Evolutionary conservation across 2,888 invertebrate species (phyloP), one percentile per base, ranked within the genome.

Genomic region (Lydus trimaculatus): DNA sequence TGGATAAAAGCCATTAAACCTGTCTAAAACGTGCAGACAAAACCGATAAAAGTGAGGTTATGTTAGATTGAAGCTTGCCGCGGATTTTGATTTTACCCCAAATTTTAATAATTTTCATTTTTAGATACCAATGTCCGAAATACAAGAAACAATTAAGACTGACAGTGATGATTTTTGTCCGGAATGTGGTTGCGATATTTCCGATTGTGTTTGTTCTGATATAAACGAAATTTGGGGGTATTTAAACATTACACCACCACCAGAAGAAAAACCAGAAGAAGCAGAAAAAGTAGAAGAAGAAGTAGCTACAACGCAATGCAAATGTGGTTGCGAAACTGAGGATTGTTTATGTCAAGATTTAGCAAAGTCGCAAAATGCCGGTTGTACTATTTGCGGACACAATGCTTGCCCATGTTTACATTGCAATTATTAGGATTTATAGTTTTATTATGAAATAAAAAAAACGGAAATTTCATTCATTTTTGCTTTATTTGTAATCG

Each of bases 1-100:
- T 56, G n/a, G 28, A 67, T 58, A 43, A 64, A 64, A 31, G 67
- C 67, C 67, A 67, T 67, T 33, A 65, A 31, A 31, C 0, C 59
- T 25, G 13, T 7, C 7, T 17, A 17, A 0, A 17, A 17, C 17
- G 43, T 8, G n/a, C 11, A 0, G 17, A 43, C n/a, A 3, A 5
- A 17, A 7, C 17, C 5, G 0, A 3, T n/a, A 36, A 39, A 64
- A 31, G 25, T 58, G 64, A 64, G 52, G 64, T 64, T 64, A 64
- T 20, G 31, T 58, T 28, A 28, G 28, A 28, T 28, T 28, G 4
- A 2, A 28, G 4, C 28, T 28, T 28, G 28, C 28, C 11, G 33
- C 11, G 11, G 9, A 33, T 2, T 11, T 11, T 28, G 28, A 28
- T 28, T 28, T 33, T 33, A 33, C 11, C 9, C 11, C 11, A 9